Evolutionary conservation across 2,888 invertebrate genomes (phyloP).

Genomic region (Belgica antarctica): DNA sequence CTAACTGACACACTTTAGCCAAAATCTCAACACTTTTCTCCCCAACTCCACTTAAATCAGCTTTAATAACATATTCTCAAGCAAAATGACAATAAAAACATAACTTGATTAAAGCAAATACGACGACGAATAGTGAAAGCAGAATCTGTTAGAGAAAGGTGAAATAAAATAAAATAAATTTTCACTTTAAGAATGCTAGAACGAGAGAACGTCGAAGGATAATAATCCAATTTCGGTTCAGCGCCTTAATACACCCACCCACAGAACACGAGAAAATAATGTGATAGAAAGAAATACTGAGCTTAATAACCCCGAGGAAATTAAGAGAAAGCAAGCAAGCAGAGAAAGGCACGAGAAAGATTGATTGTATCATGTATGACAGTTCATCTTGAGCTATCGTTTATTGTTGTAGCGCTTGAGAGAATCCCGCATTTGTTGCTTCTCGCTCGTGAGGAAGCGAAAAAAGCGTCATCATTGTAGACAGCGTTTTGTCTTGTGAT

Average conservation of each 20-base stretch:
- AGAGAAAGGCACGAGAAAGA: slow-evolving; percentile 7
- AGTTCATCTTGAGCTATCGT: slow-evolving; percentile 20
- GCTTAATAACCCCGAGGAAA: slow-evolving; percentile 40
- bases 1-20: neutral
- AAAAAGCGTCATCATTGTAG: slow-evolving; percentile 6
- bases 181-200: neutral
- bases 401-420: slow-evolving; percentile 12
- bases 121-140: no score
- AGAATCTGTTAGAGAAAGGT: slow-evolving; percentile 8
- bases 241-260: neutral
- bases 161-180: slow-evolving; percentile 13
- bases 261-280: slow-evolving; percentile 19
- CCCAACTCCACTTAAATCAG: neutral
- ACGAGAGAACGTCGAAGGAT: slow-evolving; percentile 3
- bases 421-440: slow-evolving; percentile 26
- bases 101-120: slow-evolving; percentile 37
- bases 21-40: neutral
- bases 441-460: neutral
- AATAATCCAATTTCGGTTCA: slow-evolving; percentile 30
- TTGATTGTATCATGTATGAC: slow-evolving; percentile 39
- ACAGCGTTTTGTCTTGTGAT: slow-evolving; percentile 14
- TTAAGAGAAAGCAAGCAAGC: slow-evolving; percentile 18
- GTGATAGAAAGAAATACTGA: slow-evolving; percentile 20
- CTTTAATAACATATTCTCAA: neutral
- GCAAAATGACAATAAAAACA: slow-evolving; percentile 35